phyloP scores from a whole-genome alignment of 2,113 vertebrate species.

The Leptosomus discolor region DNA sequence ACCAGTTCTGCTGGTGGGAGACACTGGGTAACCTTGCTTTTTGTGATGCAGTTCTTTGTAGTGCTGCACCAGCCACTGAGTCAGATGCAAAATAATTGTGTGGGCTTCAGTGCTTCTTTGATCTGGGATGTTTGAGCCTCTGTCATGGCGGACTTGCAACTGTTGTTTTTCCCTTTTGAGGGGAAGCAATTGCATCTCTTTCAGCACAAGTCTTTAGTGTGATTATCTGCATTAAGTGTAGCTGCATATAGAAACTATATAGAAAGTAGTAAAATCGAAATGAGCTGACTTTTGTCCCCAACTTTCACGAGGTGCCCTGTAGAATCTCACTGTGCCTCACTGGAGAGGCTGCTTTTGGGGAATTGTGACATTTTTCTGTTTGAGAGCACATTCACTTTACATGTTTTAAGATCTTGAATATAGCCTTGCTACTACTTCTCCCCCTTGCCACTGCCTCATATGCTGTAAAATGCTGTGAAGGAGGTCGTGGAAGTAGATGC shows the following conservation, averaged over 20 bases:
- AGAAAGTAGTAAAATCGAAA: background rate
- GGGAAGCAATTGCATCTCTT: background rate
- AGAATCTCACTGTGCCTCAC: background rate
- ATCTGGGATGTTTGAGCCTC: background rate
- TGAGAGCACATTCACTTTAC: background rate
- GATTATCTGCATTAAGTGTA: background rate
- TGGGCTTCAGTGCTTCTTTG: background rate
- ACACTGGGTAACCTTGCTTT: slow-evolving; percentile 85
- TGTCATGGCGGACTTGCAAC: background rate
- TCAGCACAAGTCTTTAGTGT: background rate
- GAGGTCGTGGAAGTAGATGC: background rate
- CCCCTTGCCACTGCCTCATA: fast-evolving
- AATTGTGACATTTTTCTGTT: background rate
- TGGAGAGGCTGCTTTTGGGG: background rate
- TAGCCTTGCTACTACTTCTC: background rate
- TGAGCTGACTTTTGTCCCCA: background rate
- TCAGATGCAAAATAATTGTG: background rate
- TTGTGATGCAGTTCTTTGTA: background rate
- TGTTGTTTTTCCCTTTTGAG: background rate
- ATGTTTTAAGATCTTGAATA: background rate
- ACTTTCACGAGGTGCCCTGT: background rate
- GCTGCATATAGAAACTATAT: background rate
- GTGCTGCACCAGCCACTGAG: background rate
- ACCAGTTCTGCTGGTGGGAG: slow-evolving; percentile 92
- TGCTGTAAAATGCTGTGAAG: background rate